Evolutionary conservation across 2,888 invertebrate genomes (phyloP).

Genomic region (Synergus itoensis): DNA sequence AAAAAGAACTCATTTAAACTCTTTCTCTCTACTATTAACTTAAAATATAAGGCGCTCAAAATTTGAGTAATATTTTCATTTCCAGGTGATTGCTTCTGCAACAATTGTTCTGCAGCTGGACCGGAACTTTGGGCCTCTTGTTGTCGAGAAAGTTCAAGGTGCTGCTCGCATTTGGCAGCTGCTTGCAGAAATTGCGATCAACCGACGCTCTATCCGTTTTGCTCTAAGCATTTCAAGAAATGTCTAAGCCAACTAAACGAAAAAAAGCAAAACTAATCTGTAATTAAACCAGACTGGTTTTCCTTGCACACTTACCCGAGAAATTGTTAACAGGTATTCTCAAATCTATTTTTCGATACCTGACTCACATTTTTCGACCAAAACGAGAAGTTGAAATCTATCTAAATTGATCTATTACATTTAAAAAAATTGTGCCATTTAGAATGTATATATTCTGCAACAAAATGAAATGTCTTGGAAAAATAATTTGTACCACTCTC

Average conservation of each 20-base stretch:
- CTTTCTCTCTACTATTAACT: not conserved
- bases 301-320: not conserved
- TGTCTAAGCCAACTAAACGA: slow-evolving; percentile 67
- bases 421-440: not conserved
- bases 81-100: slow-evolving; percentile 76
- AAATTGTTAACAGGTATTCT: not conserved
- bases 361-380: not conserved
- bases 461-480: not conserved
- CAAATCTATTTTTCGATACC: not conserved
- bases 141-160: slow-evolving; percentile 73
- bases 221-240: slow-evolving; percentile 76
- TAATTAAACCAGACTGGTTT: slow-evolving; percentile 12
- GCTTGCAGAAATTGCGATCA: slow-evolving; percentile 76
- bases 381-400: not conserved
- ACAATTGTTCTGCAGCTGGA: slow-evolving; percentile 72
- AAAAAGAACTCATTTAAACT: not conserved
- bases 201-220: slow-evolving; percentile 72
- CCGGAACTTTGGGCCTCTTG: slow-evolving; percentile 76
- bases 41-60: not conserved
- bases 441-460: not conserved
- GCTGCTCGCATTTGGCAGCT: slow-evolving; percentile 75
- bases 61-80: slow-evolving; percentile 33
- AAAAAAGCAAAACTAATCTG: slow-evolving; percentile 57
- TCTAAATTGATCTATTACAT: not conserved
- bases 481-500: not conserved